These are phyloP conservation scores for Lepidurus packardi DNA, from an alignment of 1,140 invertebrate species.

Conservation along the genomic window DNA sequence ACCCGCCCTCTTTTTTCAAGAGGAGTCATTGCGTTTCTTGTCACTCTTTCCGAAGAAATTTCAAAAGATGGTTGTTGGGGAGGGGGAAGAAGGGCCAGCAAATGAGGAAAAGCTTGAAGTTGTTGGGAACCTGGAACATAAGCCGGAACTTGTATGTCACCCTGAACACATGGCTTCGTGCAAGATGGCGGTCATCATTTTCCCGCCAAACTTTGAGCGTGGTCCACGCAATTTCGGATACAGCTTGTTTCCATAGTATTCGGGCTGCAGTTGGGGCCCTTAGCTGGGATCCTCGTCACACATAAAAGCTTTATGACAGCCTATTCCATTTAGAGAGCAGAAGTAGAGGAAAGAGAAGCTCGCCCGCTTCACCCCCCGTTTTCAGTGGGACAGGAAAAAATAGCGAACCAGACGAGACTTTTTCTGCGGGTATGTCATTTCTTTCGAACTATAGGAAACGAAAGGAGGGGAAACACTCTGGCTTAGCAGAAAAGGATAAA, in stretches of 20 bases:
- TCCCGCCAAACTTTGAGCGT: neutral
- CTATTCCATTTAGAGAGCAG: slow-evolving; percentile 19
- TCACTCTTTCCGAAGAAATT: neutral
- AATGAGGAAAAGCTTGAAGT: neutral
- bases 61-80: neutral
- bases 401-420: neutral
- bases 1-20: too few species aligned
- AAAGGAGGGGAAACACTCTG: neutral
- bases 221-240: slow-evolving; percentile 7
- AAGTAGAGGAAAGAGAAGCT: neutral
- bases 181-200: neutral
- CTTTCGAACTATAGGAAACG: neutral
- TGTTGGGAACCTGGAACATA: neutral
- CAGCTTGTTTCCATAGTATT: slow-evolving; percentile 8
- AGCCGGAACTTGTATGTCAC: neutral
- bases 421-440: neutral
- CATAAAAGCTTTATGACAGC: slow-evolving; percentile 22
- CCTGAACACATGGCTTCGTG: slow-evolving; percentile 10
- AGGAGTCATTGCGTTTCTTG: neutral
- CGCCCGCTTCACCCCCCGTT: neutral
- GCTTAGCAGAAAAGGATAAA: neutral
- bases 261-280: slow-evolving; percentile 1
- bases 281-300: neutral
- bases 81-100: neutral
- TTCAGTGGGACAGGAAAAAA: neutral